Conservation (phyloP, 2,797 vertebrate genomes). For the Paguma larvata region DNA sequence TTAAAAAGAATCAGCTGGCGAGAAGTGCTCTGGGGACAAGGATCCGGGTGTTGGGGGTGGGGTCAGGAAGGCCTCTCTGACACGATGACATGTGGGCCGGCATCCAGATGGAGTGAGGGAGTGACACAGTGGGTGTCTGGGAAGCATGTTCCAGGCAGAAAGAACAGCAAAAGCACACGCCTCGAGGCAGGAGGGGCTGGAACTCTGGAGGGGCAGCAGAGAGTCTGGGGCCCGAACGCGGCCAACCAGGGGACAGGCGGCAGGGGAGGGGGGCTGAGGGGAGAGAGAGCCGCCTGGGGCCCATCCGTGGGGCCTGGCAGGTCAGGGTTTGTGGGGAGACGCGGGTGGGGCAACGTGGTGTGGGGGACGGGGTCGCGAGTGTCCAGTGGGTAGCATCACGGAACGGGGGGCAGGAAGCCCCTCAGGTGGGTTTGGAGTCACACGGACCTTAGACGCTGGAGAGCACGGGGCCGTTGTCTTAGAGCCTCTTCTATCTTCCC, state of each 20-base stretch:
- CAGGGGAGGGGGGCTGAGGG: background rate
- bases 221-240: background rate
- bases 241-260: fast-evolving
- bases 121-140: background rate
- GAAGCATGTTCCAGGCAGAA: background rate
- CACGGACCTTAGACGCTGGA: background rate
- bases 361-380: background rate
- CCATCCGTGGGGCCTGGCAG: background rate
- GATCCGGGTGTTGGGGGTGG: background rate
- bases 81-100: background rate
- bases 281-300: background rate
- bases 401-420: background rate
- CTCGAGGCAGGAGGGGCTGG: background rate
- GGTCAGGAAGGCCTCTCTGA: background rate
- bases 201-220: fast-evolving
- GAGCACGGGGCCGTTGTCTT: background rate
- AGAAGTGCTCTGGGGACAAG: background rate
- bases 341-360: background rate
- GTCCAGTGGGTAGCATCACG: fast-evolving
- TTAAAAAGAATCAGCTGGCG: too few species aligned
- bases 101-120: too few species aligned
- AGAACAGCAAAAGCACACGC: background rate
- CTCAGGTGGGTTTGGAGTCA: too few species aligned
- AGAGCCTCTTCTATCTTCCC: background rate
- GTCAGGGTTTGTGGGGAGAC: background rate